Percentiles rank a stretch among this genome's conserved stretches.
phyloP scores from a whole-genome alignment of 2,888 invertebrate species.

The Macaria liturata region DNA sequence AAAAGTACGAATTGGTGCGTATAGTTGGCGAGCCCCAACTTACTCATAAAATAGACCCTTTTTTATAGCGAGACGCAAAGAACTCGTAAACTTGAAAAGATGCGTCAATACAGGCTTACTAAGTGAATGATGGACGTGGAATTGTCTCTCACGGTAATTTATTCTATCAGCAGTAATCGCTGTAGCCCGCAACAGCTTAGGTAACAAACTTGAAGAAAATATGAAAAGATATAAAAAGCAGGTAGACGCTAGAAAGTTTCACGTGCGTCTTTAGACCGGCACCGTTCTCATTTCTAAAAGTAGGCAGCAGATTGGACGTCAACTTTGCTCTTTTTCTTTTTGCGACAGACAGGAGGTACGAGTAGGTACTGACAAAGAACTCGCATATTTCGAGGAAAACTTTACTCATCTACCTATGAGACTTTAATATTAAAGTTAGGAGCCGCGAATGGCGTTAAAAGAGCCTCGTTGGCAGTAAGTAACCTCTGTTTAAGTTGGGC shows the following conservation, averaged over 20 bases:
- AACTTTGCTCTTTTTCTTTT: conserved; percentile 62
- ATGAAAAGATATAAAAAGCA: too few species aligned
- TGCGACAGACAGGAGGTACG: conserved; percentile 45
- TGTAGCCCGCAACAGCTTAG: too few species aligned
- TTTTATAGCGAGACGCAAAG: conserved; percentile 57
- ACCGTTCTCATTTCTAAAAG: conserved; percentile 67
- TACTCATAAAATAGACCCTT: conserved; percentile 55
- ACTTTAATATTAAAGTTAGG: conserved; percentile 45
- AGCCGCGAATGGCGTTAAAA: conserved; percentile 17
- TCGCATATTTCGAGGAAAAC: conserved; percentile 55
- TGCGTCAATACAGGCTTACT: conserved; percentile 46
- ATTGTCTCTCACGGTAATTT: conserved; percentile 7
- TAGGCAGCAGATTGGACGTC: conserved; percentile 69
- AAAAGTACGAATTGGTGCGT: conserved; percentile 50
- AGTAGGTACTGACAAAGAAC: conserved; percentile 59
- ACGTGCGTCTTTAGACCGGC: conserved; percentile 48
- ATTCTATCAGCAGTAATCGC: neutral
- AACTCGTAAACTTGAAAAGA: conserved; percentile 59
- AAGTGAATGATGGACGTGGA: conserved; percentile 42
- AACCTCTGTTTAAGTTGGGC: neutral
- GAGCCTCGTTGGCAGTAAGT: neutral
- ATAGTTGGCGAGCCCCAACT: conserved; percentile 55
- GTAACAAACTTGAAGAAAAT: too few species aligned
- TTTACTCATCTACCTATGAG: conserved; percentile 46
- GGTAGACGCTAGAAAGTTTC: conserved; percentile 46